Conservation (phyloP, 1,140 invertebrate genomes). For the Macrobrachium rosenbergii region DNA sequence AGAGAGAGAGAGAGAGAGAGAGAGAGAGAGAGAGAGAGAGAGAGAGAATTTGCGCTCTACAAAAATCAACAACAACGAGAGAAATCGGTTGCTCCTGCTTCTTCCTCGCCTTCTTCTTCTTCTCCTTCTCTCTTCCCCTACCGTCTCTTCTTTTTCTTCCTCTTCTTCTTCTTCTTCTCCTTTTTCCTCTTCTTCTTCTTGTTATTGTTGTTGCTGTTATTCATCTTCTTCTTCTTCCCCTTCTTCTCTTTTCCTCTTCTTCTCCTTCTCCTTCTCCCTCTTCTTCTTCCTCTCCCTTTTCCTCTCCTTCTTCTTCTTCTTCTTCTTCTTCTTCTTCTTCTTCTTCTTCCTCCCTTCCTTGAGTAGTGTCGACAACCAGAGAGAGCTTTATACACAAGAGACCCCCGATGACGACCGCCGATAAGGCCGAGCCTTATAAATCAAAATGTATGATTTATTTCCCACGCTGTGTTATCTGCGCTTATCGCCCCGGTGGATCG, state of each 20-base stretch:
- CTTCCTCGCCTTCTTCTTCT: not conserved
- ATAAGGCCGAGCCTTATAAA: too few species aligned
- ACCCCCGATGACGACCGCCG: too few species aligned
- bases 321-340: too few species aligned
- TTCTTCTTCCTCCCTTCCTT: not conserved
- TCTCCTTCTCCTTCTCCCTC: not conserved
- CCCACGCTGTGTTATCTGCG: too few species aligned
- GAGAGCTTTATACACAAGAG: not conserved
- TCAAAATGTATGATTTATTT: too few species aligned
- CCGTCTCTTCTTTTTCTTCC: slow-evolving; percentile 36
- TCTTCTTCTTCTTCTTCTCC: slow-evolving; percentile 27
- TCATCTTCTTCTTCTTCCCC: not conserved
- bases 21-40: too few species aligned
- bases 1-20: too few species aligned
- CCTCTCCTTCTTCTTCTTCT: not conserved
- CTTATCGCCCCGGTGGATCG: too few species aligned
- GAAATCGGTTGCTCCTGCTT: too few species aligned
- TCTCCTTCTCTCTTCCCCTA: slow-evolving; percentile 21
- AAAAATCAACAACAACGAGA: too few species aligned
- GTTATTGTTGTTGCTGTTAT: not conserved
- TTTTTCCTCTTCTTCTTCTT: slow-evolving; percentile 18
- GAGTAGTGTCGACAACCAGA: not conserved
- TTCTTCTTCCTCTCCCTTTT: slow-evolving; percentile 9
- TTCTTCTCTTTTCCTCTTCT: not conserved
- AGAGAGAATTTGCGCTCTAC: too few species aligned